phyloP scores from a whole-genome alignment of 1,140 invertebrate species.

The Heliconius himera region DNA sequence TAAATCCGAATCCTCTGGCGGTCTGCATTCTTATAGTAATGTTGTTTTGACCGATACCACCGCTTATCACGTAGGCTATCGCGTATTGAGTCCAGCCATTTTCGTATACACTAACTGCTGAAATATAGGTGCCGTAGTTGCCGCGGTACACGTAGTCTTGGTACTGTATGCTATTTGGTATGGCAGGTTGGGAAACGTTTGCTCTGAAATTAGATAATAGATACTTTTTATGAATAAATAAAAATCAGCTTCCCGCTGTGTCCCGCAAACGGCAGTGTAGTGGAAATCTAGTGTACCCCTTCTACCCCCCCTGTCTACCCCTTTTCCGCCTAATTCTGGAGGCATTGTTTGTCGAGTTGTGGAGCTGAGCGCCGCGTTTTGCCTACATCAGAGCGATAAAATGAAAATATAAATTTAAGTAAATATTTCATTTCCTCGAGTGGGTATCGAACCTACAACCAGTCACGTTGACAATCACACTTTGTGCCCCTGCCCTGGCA shows the following conservation, averaged over 20 bases:
- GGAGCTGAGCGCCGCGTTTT: no score
- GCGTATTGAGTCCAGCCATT: neutral
- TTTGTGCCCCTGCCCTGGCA: no score
- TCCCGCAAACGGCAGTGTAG: no score
- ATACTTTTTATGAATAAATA: neutral
- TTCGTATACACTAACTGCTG: neutral
- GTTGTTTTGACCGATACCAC: neutral
- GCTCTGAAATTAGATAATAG: neutral
- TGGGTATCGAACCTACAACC: no score
- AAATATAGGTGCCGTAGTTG: neutral
- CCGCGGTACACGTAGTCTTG: constrained; percentile 1
- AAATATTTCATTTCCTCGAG: no score
- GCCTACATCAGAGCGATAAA: no score
- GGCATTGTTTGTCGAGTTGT: no score
- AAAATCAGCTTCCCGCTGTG: neutral
- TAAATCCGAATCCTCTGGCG: neutral
- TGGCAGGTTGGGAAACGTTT: neutral
- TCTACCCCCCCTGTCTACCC: no score
- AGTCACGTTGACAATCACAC: no score
- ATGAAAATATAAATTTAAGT: no score
- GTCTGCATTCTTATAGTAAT: neutral
- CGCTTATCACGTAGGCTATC: neutral
- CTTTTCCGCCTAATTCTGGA: no score
- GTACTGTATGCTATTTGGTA: neutral
- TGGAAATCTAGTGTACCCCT: no score